Base-by-base conservation (phyloP, 2,888 invertebrate species). In the Drosophila yooni region DNA sequence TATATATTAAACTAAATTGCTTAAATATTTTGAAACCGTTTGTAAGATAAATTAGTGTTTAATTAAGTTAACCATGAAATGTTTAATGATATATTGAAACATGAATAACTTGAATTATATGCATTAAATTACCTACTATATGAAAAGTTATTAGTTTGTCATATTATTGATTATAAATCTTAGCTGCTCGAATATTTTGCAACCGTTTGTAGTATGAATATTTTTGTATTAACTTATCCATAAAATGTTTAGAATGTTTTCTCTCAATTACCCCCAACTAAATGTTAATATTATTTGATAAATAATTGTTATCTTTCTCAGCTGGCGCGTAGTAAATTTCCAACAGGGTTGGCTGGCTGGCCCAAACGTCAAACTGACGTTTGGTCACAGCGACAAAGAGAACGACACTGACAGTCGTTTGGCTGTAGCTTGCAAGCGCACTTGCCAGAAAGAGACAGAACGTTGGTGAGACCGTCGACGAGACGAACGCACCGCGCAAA, bases 311-410 rank as follows among this genome's bases (percentile, higher is more conserved):
- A 69, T 6, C 25, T 3, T 25, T 25, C 18, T 27, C 29, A 60
- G 46, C 51, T 34, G 63, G 34, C 34, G 15, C 15, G 48, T 29
- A 56, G 57, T 57, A 40, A 65, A 80, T 84, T 85, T 76, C 70
- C 76, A 72, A 88, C 57, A 58, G 88, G 88, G 80, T 51, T 56
- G 62, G 65, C 29, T 53, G 57, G 58, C 69, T 65, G 57, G 52
- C 58, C 60, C 63, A 82, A 82, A 88, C 80, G 88, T 88, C 89
- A 88, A 81, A 73, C 52, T 84, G 85, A 84, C 89, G 71, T 79
- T 74, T 77, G 74, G 78, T 83, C 86, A 74, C 50, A 75, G 64
- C 81, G 86, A 81, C 83, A 83, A 78, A 85, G 85, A 85, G 86
- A 83, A 73, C 76, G 82, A 87, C 88, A 81, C 58, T 82, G 86